phyloP scores from a whole-genome alignment of 2,797 vertebrate species.

The Hylomyscus alleni region DNA sequence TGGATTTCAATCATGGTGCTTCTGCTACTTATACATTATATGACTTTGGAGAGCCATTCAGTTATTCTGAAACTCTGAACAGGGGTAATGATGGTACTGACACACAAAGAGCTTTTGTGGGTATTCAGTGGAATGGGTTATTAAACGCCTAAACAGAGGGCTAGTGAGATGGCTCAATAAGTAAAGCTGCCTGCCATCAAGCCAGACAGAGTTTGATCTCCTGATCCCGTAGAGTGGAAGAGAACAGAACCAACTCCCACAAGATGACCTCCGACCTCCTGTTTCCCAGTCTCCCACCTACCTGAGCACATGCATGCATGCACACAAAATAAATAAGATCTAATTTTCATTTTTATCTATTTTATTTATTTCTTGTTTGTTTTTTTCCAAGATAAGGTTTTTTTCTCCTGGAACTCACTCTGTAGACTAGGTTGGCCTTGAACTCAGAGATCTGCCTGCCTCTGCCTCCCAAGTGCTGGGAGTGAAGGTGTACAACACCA shows the following conservation, averaged over 20 bases:
- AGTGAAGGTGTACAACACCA: not conserved
- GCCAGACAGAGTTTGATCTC: not conserved
- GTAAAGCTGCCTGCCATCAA: not conserved
- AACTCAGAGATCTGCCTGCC: not conserved
- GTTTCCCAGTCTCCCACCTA: too few relatives aligned
- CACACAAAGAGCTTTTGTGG: constrained; percentile 18
- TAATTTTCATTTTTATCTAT: not conserved
- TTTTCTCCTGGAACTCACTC: not conserved
- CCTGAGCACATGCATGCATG: not conserved
- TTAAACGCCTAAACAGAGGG: not conserved
- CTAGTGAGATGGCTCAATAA: not conserved
- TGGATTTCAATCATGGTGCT: not conserved
- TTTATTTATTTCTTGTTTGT: not conserved
- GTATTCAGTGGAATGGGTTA: constrained; percentile 36
- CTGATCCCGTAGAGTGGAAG: too few relatives aligned
- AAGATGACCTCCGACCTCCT: not conserved
- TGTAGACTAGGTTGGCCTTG: not conserved
- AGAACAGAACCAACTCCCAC: not conserved
- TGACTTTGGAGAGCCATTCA: not conserved
- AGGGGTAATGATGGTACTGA: not conserved
- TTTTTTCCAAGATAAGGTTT: not conserved
- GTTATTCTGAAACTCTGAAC: constrained; percentile 14
- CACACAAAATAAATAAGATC: not conserved
- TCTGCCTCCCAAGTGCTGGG: not conserved
- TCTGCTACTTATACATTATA: not conserved